Conservation (phyloP, 2,113 vertebrate genomes). For the Etia nguti region DNA sequence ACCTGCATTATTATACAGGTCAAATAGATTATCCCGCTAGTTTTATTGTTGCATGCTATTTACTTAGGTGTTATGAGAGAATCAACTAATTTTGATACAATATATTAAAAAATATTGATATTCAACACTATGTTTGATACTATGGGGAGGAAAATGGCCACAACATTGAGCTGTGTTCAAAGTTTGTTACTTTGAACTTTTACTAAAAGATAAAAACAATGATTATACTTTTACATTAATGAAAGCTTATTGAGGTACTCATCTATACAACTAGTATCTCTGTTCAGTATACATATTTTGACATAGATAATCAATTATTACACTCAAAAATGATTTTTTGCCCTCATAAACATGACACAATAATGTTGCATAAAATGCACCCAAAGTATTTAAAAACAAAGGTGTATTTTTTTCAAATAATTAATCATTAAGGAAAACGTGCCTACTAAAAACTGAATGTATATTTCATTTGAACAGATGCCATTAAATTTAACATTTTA, state of each 20-base stretch:
- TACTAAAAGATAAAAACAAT: not conserved
- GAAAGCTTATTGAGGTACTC: not conserved
- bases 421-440: not conserved
- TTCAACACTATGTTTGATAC: not conserved
- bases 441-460: not conserved
- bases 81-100: not conserved
- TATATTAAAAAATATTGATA: not conserved
- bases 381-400: not conserved
- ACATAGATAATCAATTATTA: not conserved
- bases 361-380: not conserved
- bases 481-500: not conserved
- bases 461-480: not conserved
- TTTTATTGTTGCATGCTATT: not conserved
- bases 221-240: not conserved
- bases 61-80: not conserved
- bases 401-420: not conserved
- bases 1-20: not conserved
- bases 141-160: not conserved
- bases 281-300: not conserved
- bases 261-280: not conserved
- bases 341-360: not conserved
- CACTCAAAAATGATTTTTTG: not conserved
- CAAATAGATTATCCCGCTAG: not conserved
- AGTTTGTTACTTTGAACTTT: not conserved
- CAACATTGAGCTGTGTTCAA: not conserved